phyloP scores from a whole-genome alignment of 1,140 invertebrate species.

The Caenorhabditis remanei region DNA sequence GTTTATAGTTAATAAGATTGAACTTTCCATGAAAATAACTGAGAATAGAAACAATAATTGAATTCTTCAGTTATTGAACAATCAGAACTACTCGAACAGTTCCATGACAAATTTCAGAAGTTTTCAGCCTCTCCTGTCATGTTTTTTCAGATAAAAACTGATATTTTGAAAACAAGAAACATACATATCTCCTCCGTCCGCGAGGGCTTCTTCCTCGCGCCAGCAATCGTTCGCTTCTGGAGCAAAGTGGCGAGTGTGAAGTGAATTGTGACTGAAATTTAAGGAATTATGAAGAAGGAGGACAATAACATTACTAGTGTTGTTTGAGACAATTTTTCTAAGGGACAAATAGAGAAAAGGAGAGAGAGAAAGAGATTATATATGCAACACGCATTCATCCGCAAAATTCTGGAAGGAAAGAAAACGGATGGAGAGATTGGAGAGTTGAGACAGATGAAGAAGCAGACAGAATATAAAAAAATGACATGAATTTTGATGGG shows the following conservation, averaged over 20 bases:
- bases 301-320: conserved; percentile 46
- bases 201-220: conserved; percentile 74
- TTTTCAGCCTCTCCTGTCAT: neutral
- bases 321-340: neutral
- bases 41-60: no score
- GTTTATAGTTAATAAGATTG: no score
- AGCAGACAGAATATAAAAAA: neutral
- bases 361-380: conserved; percentile 48
- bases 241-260: conserved; percentile 74
- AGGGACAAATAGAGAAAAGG: neutral
- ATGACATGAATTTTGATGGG: conserved; percentile 29
- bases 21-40: neutral
- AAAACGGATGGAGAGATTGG: neutral
- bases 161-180: conserved; percentile 38
- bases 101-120: no score
- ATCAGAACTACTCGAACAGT: no score
- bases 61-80: no score
- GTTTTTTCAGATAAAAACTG: neutral
- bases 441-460: conserved; percentile 1
- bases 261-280: conserved; percentile 68
- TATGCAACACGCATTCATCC: conserved; percentile 56
- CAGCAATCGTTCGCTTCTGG: conserved; percentile 74
- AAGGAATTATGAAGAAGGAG: neutral
- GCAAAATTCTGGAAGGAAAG: conserved; percentile 31
- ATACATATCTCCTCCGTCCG: conserved; percentile 65